phyloP scores from a whole-genome alignment of 2,797 vertebrate genomes.

The Lophius americanus region DNA sequence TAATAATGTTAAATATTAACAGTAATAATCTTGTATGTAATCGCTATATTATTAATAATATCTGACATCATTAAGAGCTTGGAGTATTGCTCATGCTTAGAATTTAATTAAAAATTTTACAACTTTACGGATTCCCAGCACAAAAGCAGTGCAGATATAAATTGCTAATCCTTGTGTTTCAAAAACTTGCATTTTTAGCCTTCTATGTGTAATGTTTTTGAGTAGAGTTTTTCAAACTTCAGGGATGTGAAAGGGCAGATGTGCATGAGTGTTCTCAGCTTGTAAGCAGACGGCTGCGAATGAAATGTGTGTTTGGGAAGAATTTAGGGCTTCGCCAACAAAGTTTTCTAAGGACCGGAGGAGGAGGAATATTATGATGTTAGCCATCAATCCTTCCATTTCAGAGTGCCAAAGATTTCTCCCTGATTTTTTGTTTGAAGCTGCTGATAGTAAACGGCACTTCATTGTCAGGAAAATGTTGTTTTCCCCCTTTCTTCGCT shows the following conservation, averaged over 20 bases:
- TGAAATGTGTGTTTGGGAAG: conserved; percentile 55
- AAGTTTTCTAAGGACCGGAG: conserved; percentile 47
- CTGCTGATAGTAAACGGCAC: conserved; percentile 55
- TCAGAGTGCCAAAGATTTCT: conserved; percentile 75
- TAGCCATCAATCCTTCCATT: conserved; percentile 73
- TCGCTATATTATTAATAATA: background rate
- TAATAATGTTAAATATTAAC: background rate
- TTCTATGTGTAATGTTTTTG: background rate
- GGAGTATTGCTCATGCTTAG: background rate
- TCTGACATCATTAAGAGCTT: background rate
- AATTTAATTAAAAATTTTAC: conserved; percentile 7
- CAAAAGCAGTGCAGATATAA: background rate
- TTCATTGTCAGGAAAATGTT: conserved; percentile 44
- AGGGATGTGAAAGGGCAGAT: conserved; percentile 58
- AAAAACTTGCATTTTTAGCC: conserved; percentile 11
- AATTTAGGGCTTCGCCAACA: conserved; percentile 56
- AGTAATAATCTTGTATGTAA: background rate
- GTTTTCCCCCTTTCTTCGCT: conserved; percentile 27
- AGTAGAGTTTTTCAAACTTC: conserved; percentile 42
- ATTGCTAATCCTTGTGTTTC: conserved; percentile 20
- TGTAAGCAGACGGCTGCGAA: conserved; percentile 52
- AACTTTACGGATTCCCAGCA: conserved; percentile 12
- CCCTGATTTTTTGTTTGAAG: conserved; percentile 61
- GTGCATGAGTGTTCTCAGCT: conserved; percentile 64
- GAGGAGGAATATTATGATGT: conserved; percentile 70